A percentile compares a stretch with the other conserved stretches of the same genome.
Evolutionary conservation across 2,113 vertebrate species (phyloP).

Genomic region (Rhipidura dahli): DNA sequence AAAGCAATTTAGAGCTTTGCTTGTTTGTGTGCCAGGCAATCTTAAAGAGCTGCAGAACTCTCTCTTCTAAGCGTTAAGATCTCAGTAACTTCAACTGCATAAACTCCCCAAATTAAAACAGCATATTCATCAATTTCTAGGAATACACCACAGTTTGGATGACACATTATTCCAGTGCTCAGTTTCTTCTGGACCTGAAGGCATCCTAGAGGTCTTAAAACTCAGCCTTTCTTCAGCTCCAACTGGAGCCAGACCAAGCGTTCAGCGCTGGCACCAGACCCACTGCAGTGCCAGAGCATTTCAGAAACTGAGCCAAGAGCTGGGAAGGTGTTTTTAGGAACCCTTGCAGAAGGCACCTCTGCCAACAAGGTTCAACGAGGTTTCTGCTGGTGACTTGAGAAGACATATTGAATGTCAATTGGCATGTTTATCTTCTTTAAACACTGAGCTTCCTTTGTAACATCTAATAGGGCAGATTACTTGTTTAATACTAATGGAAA

Average conservation of each 20-base stretch:
- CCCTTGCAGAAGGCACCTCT: not conserved
- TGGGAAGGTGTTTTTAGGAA: not conserved
- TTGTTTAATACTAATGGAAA: slow-evolving; percentile 46
- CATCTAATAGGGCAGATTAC: slow-evolving; percentile 17
- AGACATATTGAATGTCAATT: slow-evolving; percentile 14
- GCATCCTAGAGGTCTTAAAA: not conserved
- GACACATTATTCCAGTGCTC: not conserved
- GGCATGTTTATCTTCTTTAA: slow-evolving; percentile 42
- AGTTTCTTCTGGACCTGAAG: slow-evolving; percentile 14
- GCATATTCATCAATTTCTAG: slow-evolving; percentile 16
- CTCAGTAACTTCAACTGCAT: not conserved
- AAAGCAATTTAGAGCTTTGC: not conserved
- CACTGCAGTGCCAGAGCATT: not conserved
- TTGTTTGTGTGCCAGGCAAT: not conserved
- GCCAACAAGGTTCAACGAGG: not conserved
- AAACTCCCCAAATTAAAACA: not conserved
- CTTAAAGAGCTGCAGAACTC: not conserved
- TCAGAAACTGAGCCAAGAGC: not conserved
- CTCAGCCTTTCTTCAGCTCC: not conserved
- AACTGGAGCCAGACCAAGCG: not conserved
- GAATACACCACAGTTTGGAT: not conserved
- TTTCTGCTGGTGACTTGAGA: slow-evolving; percentile 27
- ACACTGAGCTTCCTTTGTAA: slow-evolving; percentile 42
- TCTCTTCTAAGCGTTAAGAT: not conserved
- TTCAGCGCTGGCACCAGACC: not conserved